Evolutionary conservation across 2,888 invertebrate genomes (phyloP).

Genomic region (Tipula lateralis): DNA sequence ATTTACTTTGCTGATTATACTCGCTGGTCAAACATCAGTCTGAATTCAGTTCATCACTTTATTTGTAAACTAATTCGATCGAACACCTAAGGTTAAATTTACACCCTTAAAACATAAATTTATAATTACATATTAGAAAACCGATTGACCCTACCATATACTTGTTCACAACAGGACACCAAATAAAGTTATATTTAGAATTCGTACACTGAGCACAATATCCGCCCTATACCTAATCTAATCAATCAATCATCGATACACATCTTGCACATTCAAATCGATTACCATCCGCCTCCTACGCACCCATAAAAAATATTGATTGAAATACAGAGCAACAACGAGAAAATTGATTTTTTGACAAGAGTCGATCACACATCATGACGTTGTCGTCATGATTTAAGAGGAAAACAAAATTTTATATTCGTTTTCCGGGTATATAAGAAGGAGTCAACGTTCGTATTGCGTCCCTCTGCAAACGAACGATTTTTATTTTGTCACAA

Average conservation of each 20-base stretch:
- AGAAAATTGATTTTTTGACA: neutral
- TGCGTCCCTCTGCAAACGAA: neutral
- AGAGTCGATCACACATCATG: neutral
- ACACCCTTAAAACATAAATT: neutral
- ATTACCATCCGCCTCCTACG: constrained; percentile 14
- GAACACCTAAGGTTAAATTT: neutral
- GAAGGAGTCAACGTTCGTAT: neutral
- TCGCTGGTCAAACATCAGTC: no score
- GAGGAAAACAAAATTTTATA: neutral
- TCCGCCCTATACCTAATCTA: neutral
- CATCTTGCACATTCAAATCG: neutral
- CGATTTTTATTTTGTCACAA: neutral
- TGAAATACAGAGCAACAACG: neutral
- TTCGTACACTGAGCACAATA: neutral
- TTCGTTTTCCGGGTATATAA: neutral
- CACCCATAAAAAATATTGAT: neutral
- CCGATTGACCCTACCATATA: neutral
- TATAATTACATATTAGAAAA: no score
- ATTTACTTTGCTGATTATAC: no score
- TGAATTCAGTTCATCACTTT: no score
- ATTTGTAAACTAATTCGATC: no score
- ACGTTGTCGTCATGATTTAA: neutral
- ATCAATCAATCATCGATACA: neutral
- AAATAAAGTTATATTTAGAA: neutral
- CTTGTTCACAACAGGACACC: neutral